phyloP scores from a whole-genome alignment of 2,888 invertebrate genomes.

The Mythimna albipuncta region DNA sequence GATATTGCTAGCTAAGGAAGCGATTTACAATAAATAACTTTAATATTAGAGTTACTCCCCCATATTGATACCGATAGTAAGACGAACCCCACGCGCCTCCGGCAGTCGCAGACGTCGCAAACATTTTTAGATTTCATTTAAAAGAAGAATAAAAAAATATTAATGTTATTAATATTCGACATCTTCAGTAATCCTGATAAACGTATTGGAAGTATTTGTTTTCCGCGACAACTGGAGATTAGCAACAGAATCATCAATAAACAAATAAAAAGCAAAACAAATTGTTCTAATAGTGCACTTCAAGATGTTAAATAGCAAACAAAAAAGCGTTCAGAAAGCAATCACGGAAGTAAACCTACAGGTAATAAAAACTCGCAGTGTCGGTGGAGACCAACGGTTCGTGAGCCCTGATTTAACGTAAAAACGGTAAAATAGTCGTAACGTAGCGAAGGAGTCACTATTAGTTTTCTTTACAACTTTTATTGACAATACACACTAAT shows the following conservation, averaged over 20 bases:
- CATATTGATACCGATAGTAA: slow-evolving; percentile 88
- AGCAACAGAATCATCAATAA: slow-evolving; percentile 37
- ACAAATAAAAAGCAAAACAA: slow-evolving; percentile 45
- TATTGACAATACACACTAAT: slow-evolving; percentile 81
- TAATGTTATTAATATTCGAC: background rate
- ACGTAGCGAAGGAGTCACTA: slow-evolving; percentile 81
- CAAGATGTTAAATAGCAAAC: slow-evolving; percentile 59
- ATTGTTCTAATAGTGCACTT: slow-evolving; percentile 59
- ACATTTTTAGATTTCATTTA: slow-evolving; percentile 69
- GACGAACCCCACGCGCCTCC: slow-evolving; percentile 83
- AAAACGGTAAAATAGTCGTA: slow-evolving; percentile 85
- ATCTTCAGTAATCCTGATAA: background rate
- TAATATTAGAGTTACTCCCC: slow-evolving; percentile 89
- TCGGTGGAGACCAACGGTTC: slow-evolving; percentile 69
- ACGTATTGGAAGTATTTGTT: background rate
- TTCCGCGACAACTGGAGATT: background rate
- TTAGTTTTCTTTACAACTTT: slow-evolving; percentile 86
- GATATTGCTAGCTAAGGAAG: slow-evolving; percentile 82
- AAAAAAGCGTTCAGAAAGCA: slow-evolving; percentile 66
- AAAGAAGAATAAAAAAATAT: background rate
- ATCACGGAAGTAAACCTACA: slow-evolving; percentile 67
- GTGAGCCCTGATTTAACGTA: slow-evolving; percentile 73
- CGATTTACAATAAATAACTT: slow-evolving; percentile 90
- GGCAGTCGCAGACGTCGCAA: slow-evolving; percentile 79
- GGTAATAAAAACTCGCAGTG: slow-evolving; percentile 63